phyloP scores from a whole-genome alignment of 2,888 invertebrate genomes.

The Parnassius apollo region DNA sequence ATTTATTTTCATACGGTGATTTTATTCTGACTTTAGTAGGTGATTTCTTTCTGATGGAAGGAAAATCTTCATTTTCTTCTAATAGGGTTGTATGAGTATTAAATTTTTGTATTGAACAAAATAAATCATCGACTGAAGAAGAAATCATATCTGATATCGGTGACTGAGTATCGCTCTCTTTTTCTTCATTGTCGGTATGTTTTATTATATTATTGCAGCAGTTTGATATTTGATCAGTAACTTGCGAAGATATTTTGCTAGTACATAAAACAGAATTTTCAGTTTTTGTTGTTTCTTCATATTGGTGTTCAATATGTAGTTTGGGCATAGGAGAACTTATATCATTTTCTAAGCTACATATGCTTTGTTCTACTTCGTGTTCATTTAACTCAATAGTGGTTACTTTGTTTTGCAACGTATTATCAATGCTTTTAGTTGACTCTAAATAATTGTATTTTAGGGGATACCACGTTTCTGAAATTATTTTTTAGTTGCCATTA shows the following conservation, averaged over 20 bases:
- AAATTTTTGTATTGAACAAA: conserved; percentile 49
- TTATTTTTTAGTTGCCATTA: background rate
- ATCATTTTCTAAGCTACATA: background rate
- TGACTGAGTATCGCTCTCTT: conserved; percentile 27
- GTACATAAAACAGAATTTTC: conserved; percentile 12
- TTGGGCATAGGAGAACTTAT: background rate
- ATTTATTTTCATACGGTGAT: conserved; percentile 71
- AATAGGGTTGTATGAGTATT: conserved; percentile 46
- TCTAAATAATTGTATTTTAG: conserved; percentile 6
- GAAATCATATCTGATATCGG: conserved; percentile 20
- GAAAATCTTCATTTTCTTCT: conserved; percentile 52
- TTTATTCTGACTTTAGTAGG: conserved; percentile 57
- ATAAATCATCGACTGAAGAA: conserved; percentile 47
- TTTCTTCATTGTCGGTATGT: background rate
- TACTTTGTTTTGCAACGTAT: conserved; percentile 12
- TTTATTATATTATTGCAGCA: conserved; percentile 1
- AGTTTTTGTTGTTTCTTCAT: conserved; percentile 10
- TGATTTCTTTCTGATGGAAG: conserved; percentile 50
- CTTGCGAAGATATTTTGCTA: conserved; percentile 13
- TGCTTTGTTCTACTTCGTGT: background rate
- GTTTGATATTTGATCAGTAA: conserved; percentile 4
- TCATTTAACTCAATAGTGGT: conserved; percentile 18
- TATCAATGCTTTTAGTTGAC: conserved; percentile 1
- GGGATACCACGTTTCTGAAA: conserved; percentile 19
- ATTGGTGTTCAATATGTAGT: conserved; percentile 3